Conservation (phyloP, 1,140 invertebrate species). For the Drosophila serrata region DNA sequence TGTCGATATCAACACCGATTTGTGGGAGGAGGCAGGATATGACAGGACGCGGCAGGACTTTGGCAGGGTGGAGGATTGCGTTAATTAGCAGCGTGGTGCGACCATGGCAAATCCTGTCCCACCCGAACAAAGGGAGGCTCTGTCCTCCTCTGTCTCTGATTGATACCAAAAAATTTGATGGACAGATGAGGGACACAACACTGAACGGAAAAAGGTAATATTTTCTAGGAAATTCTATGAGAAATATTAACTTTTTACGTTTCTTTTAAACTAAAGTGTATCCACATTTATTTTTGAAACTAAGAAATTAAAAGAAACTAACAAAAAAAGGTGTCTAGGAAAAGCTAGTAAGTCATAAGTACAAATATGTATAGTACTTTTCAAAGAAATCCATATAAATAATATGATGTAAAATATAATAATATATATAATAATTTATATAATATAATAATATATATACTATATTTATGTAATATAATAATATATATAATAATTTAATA, state of each 20-base stretch:
- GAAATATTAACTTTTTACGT: background rate
- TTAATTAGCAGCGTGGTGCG: constrained; percentile 44
- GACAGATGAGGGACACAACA: constrained; percentile 40
- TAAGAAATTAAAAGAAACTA: background rate
- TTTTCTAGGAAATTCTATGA: background rate
- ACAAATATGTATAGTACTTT: too few species aligned
- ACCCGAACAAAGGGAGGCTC: constrained; percentile 6
- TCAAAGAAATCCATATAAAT: too few species aligned
- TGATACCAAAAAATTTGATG: constrained; percentile 31
- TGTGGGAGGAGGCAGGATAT: constrained; percentile 3
- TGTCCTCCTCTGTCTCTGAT: constrained; percentile 21
- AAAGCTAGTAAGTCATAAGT: too few species aligned
- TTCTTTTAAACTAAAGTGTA: background rate
- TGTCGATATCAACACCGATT: constrained; percentile 32
- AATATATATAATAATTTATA: too few species aligned
- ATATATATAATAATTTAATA: too few species aligned
- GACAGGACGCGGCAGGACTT: background rate
- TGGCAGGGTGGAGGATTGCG: constrained; percentile 6
- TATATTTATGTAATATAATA: too few species aligned
- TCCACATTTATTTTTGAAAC: background rate
- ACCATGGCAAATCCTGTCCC: constrained; percentile 27
- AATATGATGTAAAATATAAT: too few species aligned
- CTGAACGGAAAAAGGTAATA: background rate
- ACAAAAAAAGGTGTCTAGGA: too few species aligned
- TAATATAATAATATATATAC: too few species aligned